Evolutionary conservation across 2,888 invertebrate species (phyloP).

Genomic region (Myopa testacea): DNA sequence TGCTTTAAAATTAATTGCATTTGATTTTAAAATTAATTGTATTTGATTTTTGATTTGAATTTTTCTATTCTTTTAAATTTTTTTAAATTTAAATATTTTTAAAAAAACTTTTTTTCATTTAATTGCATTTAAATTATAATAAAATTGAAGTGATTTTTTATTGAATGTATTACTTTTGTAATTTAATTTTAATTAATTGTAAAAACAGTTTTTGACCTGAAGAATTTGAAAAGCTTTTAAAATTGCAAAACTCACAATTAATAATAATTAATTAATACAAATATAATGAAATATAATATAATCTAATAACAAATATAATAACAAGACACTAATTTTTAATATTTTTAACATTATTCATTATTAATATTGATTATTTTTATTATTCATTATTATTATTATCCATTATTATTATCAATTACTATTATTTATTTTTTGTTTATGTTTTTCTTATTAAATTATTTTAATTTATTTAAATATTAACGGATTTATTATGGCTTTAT

Average conservation of each 20-base stretch:
- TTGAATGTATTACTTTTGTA: background rate
- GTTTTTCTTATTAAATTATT: background rate
- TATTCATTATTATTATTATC: background rate
- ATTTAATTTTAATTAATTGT: background rate
- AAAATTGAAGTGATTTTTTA: background rate
- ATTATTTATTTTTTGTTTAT: constrained; percentile 1
- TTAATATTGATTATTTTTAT: background rate
- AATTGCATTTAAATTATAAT: background rate
- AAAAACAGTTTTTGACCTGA: too few relatives aligned
- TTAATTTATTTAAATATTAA: background rate
- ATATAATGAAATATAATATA: too few relatives aligned
- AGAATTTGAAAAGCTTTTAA: background rate
- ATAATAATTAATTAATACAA: too few relatives aligned
- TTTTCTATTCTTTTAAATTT: too few relatives aligned
- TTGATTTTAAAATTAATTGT: too few relatives aligned
- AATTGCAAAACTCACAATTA: background rate
- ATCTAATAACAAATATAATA: too few relatives aligned
- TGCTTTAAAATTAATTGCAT: too few relatives aligned
- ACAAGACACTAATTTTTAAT: too few relatives aligned
- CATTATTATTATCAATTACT: background rate
- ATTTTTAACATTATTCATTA: too few relatives aligned
- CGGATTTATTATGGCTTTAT: too few relatives aligned
- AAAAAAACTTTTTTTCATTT: background rate
- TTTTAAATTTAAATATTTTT: too few relatives aligned
- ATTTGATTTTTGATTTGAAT: too few relatives aligned